Base-by-base conservation (phyloP, 1,140 invertebrate species). In the Apis florea region DNA sequence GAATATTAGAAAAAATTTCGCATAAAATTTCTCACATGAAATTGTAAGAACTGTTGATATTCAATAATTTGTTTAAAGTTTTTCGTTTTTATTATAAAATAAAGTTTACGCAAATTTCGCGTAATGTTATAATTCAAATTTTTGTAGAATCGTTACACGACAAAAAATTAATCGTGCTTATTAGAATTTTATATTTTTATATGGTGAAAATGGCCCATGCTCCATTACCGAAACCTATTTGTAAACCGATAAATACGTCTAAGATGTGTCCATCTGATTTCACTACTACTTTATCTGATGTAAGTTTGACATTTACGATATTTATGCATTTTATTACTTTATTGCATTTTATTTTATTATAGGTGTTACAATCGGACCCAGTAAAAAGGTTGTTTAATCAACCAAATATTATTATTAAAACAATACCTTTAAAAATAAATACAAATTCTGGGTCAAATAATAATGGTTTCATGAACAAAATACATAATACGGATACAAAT, bases 401-500 rank as follows among this genome's bases (percentile, higher is more conserved):
- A 68, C 92, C 92, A n/a, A 92, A 93, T 69, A 91, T 93, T 54
- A 82, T 93, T 24, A 89, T 93, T 24, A 90, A 90, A 69, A 88
- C 90, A 0, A 81, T 91, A 21, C 86, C 92, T 19, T 51, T 84
- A 1, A 82, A 75, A 15, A 54, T 72, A 61, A 67, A 40, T 74
- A 47, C 76, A 58, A 17, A 69, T 6, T 73, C 82, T 21, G 64
- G 69, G 2, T 75, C 63, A 1, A 70, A 72, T 11, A 86, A 72
- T 15, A 87, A 87, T 74, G 72, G 68, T 19, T 56, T 76, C 15
- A 3, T 13, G 15, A 75, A 86, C 53, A 86, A 85, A 64, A 83
- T 21, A 9, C 83, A 85, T 79, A 77, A 79, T 53, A n/a, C 70
- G 11, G 82, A 84, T 19, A 77, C 75, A 24, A 83, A 80, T 49